Evolutionary conservation across 1,140 invertebrate genomes (phyloP).

Genomic region (Thaumatotibia leucotreta): DNA sequence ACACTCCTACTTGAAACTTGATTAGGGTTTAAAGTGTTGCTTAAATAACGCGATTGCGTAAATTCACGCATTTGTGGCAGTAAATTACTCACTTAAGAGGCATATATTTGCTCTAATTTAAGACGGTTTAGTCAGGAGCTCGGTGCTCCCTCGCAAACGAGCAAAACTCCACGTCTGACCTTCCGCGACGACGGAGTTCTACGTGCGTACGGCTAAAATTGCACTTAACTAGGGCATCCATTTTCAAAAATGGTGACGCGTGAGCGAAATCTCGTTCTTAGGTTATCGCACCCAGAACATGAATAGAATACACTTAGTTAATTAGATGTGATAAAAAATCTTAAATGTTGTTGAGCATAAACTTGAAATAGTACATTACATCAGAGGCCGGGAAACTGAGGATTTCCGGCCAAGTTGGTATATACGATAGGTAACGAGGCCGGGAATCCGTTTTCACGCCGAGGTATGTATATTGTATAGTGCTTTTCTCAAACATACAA

Average conservation of each 20-base stretch:
- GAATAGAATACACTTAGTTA: too few relatives aligned
- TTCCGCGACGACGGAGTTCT: neutral
- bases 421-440: too few relatives aligned
- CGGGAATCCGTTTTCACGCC: too few relatives aligned
- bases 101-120: conserved; percentile 2
- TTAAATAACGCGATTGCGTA: neutral
- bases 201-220: neutral
- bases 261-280: neutral
- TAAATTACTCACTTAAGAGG: neutral
- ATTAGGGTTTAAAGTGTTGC: neutral
- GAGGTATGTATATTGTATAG: too few relatives aligned
- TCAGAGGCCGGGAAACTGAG: too few relatives aligned
- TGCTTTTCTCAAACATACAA: too few relatives aligned
- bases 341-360: too few relatives aligned
- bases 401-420: too few relatives aligned
- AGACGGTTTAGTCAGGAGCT: neutral
- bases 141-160: neutral
- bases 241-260: neutral
- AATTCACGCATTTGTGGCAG: neutral
- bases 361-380: too few relatives aligned
- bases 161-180: neutral
- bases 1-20: neutral
- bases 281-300: too few relatives aligned
- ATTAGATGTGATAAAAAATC: too few relatives aligned
- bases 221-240: neutral